phyloP scores from a whole-genome alignment of 2,797 vertebrate species.

The Perdix hodgsoniae region DNA sequence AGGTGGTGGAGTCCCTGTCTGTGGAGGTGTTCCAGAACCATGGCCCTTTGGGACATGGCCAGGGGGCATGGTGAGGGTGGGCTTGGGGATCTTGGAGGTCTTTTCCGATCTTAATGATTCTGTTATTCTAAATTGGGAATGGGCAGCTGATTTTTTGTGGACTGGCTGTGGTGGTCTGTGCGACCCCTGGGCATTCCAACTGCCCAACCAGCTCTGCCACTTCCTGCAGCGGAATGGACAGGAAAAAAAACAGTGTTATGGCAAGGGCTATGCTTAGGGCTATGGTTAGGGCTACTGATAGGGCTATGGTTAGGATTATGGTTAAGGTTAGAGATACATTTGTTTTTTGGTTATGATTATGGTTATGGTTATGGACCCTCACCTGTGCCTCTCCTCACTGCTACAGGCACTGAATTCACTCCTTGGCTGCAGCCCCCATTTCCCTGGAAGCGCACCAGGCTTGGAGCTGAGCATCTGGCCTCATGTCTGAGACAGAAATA shows the following conservation, averaged over 20 bases:
- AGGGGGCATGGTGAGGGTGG: too few species aligned
- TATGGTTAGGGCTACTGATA: background rate
- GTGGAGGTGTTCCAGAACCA: too few species aligned
- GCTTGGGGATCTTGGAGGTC: too few species aligned
- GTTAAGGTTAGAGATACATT: background rate
- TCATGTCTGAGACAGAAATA: background rate
- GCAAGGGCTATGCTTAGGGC: background rate
- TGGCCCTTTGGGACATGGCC: too few species aligned
- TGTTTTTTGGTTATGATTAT: background rate
- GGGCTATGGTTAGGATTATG: background rate
- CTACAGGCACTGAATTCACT: background rate
- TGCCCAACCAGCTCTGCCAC: background rate
- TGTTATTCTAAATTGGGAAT: fast-evolving
- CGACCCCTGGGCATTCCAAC: background rate
- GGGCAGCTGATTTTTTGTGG: background rate
- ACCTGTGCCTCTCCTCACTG: background rate
- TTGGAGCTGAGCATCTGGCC: background rate
- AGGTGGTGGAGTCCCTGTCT: too few species aligned
- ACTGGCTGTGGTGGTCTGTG: too few species aligned
- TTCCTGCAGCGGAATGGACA: background rate
- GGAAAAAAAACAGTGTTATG: background rate
- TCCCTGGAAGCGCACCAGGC: background rate
- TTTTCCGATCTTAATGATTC: too few species aligned
- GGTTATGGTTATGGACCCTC: background rate
- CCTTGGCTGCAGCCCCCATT: background rate